These are phyloP conservation scores for Poeciliopsis infans DNA, from an alignment of 2,797 vertebrate genomes.

Conservation along the genomic window DNA sequence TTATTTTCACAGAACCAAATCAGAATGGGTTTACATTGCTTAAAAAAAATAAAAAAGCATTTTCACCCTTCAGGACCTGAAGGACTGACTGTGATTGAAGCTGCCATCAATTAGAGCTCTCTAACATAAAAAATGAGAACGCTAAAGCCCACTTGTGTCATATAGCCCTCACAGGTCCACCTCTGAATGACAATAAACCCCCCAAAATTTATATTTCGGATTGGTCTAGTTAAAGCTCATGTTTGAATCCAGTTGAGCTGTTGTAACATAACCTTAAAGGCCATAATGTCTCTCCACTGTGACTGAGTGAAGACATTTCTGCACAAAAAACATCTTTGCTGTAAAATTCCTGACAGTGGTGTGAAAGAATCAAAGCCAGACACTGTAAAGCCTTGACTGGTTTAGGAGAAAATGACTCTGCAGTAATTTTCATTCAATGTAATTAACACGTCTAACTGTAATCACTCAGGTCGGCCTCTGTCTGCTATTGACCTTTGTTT, in stretches of 20 bases:
- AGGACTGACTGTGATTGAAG: neutral
- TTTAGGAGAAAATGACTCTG: neutral
- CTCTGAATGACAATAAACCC: neutral
- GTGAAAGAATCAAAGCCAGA: neutral
- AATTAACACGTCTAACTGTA: neutral
- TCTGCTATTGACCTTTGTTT: neutral
- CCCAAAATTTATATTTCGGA: neutral
- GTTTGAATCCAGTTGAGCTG: neutral
- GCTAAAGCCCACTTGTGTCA: neutral
- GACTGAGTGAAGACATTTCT: neutral
- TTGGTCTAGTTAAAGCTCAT: neutral
- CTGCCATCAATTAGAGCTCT: no score
- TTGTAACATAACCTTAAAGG: neutral
- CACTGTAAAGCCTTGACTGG: neutral
- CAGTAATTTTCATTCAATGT: neutral
- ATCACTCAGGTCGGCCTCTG: neutral
- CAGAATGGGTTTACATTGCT: neutral
- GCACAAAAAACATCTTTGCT: conserved; percentile 1
- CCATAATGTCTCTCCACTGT: neutral
- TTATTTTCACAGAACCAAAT: neutral
- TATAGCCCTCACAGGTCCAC: neutral
- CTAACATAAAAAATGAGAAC: neutral
- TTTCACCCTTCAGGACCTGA: neutral
- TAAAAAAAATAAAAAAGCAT: neutral
- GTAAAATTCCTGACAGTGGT: conserved; percentile 2